Conservation (phyloP, 1,140 invertebrate genomes). For the Cotesia glomerata region DNA sequence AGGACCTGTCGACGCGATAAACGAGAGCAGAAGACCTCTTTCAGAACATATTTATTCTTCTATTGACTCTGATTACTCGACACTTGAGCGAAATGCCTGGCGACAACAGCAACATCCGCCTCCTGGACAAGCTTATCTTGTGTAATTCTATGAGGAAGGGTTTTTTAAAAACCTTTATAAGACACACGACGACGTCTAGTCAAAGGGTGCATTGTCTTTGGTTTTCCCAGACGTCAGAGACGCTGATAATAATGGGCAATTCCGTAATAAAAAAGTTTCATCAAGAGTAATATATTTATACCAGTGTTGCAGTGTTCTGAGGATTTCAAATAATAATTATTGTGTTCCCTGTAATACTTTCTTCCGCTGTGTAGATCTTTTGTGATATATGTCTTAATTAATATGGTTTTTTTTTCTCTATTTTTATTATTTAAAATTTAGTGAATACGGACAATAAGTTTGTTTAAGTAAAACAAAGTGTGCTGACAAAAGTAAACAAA, state of each 20-base stretch:
- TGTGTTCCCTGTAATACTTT: constrained; percentile 12
- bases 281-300: not conserved
- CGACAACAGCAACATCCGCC: constrained; percentile 54
- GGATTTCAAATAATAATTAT: constrained; percentile 15
- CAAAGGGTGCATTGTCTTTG: constrained; percentile 28
- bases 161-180: constrained; percentile 40
- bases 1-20: constrained; percentile 60
- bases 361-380: constrained; percentile 17
- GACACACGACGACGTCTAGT: constrained; percentile 27
- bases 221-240: constrained; percentile 20
- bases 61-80: constrained; percentile 83
- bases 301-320: constrained; percentile 10
- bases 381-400: constrained; percentile 14
- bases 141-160: constrained; percentile 54
- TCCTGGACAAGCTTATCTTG: constrained; percentile 67
- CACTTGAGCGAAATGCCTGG: constrained; percentile 64
- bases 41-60: constrained; percentile 88
- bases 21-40: constrained; percentile 71
- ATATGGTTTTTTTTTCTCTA: not conserved
- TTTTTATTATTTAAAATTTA: not conserved
- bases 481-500: not conserved
- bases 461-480: not conserved
- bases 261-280: constrained; percentile 12
- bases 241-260: constrained; percentile 14
- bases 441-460: not conserved